A percentile compares a stretch with the other conserved stretches of the same genome.
Conservation (phyloP, 2,113 vertebrate genomes). For the Nycticryphes semicollaris region DNA sequence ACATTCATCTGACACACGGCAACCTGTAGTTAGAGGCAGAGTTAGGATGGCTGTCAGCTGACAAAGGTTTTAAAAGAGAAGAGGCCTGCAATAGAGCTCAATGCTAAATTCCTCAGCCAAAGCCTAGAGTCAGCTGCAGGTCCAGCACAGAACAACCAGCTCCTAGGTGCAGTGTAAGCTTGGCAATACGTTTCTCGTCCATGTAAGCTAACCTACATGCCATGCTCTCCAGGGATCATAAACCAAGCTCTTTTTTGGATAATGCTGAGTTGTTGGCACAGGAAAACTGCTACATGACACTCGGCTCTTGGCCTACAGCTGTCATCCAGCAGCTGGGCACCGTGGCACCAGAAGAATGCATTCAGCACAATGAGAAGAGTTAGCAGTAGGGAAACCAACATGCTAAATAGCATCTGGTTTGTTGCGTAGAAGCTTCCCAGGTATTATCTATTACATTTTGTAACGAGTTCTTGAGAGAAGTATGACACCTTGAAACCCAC, state of each 20-base stretch:
- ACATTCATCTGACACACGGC: neutral
- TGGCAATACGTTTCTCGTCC: neutral
- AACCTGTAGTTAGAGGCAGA: neutral
- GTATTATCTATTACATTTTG: neutral
- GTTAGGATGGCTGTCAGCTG: neutral
- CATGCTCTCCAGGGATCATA: neutral
- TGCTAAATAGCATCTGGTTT: accelerated
- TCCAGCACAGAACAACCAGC: neutral
- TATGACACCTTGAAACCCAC: neutral
- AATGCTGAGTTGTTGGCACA: neutral
- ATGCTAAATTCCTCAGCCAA: neutral
- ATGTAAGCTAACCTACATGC: neutral
- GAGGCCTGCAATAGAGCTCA: neutral
- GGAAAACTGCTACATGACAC: neutral
- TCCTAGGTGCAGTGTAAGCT: neutral
- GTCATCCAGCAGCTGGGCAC: neutral
- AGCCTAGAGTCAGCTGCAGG: neutral
- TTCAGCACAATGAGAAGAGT: neutral
- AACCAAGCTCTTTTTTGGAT: neutral
- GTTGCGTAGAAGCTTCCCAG: neutral
- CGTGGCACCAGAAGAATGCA: neutral
- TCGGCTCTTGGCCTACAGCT: neutral
- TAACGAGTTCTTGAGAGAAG: neutral
- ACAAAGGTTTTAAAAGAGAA: neutral
- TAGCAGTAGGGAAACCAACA: neutral